phyloP scores from a whole-genome alignment of 2,797 vertebrate species.

The Malurus splendens region DNA sequence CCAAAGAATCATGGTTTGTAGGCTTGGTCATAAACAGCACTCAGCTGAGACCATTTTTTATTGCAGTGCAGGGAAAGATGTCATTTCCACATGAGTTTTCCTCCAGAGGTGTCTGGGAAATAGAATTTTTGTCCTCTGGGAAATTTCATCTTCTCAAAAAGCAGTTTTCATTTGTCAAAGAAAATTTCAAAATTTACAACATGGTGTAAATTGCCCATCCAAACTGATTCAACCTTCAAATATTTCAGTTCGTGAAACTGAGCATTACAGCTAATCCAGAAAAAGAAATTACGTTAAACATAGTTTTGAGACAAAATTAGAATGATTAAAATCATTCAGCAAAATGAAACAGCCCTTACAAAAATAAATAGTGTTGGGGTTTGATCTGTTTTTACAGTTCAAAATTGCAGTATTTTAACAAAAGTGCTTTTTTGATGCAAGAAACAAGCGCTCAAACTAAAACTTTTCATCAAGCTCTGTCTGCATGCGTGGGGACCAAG shows the following conservation, averaged over 20 bases:
- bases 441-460: neutral
- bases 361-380: neutral
- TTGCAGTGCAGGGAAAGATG: neutral
- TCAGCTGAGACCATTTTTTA: neutral
- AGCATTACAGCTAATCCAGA: neutral
- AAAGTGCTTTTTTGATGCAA: neutral
- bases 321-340: neutral
- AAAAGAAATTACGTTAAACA: neutral
- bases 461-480: neutral
- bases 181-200: neutral
- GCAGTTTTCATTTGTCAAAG: slow-evolving; percentile 18
- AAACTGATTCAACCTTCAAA: neutral
- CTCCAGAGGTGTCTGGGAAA: slow-evolving; percentile 2
- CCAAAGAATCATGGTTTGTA: neutral
- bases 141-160: slow-evolving; percentile 26
- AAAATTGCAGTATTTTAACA: neutral
- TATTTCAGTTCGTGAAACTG: neutral
- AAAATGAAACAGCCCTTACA: neutral
- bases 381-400: neutral
- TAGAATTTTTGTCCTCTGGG: slow-evolving; percentile 21
- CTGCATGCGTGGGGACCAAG: neutral
- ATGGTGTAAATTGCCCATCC: neutral
- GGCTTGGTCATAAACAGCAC: neutral
- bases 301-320: neutral
- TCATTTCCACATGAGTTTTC: slow-evolving; percentile 21